Percentiles rank a stretch among this genome's conserved stretches.
phyloP scores from a whole-genome alignment of 2,113 vertebrate species.

The Ahaetulla prasina region DNA sequence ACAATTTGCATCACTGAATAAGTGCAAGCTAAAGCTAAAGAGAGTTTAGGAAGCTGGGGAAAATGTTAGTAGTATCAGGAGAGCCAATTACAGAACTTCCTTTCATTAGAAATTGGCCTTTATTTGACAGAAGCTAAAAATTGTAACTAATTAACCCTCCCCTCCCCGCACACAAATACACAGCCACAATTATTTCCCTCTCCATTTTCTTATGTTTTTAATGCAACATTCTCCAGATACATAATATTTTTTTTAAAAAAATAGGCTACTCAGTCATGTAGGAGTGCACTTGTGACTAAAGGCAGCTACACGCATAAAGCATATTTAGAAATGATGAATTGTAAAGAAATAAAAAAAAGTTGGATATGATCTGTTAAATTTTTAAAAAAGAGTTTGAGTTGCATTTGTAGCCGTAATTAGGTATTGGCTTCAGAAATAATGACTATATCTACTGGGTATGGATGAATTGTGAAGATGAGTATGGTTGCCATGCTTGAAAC shows the following conservation, averaged over 20 bases:
- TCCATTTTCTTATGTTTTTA: background rate
- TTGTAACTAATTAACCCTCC: background rate
- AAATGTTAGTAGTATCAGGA: background rate
- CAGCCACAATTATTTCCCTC: background rate
- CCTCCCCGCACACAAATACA: background rate
- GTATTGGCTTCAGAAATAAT: background rate
- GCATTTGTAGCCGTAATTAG: background rate
- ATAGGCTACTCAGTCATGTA: background rate
- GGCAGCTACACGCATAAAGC: background rate
- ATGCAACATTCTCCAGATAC: background rate
- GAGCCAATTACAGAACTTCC: background rate
- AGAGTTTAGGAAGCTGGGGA: background rate
- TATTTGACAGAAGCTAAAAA: background rate
- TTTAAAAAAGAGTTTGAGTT: background rate
- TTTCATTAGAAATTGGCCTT: background rate
- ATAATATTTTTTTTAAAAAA: background rate
- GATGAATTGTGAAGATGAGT: background rate
- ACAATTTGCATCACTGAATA: background rate
- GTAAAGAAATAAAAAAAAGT: background rate
- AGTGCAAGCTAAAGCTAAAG: background rate
- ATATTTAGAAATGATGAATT: background rate
- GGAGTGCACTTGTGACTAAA: background rate
- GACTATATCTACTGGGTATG: background rate
- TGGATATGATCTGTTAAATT: background rate
- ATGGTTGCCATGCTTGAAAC: background rate